These are phyloP conservation scores for Bathybates hornii DNA, from an alignment of 2,113 vertebrate genomes.

Conservation along the genomic window DNA sequence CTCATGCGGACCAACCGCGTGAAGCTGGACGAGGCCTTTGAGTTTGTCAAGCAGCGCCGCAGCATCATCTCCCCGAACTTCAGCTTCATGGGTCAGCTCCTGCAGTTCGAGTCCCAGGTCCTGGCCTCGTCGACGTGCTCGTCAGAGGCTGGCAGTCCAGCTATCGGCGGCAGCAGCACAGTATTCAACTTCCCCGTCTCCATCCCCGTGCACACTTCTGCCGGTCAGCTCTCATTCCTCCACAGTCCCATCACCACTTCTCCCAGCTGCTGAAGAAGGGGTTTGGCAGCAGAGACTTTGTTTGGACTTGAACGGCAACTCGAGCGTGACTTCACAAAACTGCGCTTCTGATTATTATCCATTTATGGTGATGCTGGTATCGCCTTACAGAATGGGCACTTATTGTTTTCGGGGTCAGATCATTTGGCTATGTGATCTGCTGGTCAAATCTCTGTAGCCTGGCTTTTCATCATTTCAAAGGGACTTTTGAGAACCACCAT, in stretches of 20 bases:
- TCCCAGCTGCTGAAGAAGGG: constrained; percentile 85
- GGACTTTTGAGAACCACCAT: constrained; percentile 16
- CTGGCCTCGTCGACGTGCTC: constrained; percentile 90
- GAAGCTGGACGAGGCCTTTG: constrained; percentile 95
- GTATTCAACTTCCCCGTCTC: constrained; percentile 97
- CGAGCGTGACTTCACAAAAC: not conserved
- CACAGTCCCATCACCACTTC: constrained; percentile 97
- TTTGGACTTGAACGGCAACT: not conserved
- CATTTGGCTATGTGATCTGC: not conserved
- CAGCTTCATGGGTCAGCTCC: constrained; percentile 98
- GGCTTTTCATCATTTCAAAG: constrained; percentile 32
- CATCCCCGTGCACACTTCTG: constrained; percentile 83
- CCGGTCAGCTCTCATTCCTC: constrained; percentile 84
- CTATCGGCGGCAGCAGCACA: constrained; percentile 77
- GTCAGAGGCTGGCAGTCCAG: constrained; percentile 86
- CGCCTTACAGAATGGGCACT: not conserved
- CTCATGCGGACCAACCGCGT: constrained; percentile 98
- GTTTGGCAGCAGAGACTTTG: not conserved
- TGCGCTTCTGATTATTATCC: not conserved
- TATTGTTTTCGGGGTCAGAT: not conserved
- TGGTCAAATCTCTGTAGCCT: not conserved
- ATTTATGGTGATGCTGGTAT: constrained; percentile 40
- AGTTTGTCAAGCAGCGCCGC: constrained; percentile 96
- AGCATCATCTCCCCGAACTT: constrained; percentile 99
- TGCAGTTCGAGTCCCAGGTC: constrained; percentile 96